These are phyloP conservation scores for Harmothoe impar DNA, from an alignment of 2,888 invertebrate species.

Conservation along the genomic window DNA sequence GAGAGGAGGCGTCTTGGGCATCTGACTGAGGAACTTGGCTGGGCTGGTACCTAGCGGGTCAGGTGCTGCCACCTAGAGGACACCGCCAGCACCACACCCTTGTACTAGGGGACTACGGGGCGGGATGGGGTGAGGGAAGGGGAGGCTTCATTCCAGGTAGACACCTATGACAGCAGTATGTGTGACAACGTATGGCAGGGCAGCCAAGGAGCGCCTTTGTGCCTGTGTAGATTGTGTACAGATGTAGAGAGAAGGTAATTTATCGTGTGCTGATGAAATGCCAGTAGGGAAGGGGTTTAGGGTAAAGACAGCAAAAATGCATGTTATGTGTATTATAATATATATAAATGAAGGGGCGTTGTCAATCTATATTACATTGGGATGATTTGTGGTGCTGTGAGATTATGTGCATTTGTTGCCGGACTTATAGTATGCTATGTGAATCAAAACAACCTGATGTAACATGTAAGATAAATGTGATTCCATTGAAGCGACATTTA, in stretches of 20 bases:
- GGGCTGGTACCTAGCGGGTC: background rate
- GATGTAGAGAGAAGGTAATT: slow-evolving; percentile 52
- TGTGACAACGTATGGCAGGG: background rate
- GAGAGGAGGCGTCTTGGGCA: too few species aligned
- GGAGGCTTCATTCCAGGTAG: slow-evolving; percentile 30
- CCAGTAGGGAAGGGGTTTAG: slow-evolving; percentile 47
- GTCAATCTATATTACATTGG: slow-evolving; percentile 41
- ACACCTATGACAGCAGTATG: background rate
- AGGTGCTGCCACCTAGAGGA: background rate
- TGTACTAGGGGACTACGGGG: background rate
- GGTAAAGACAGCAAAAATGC: slow-evolving; percentile 17
- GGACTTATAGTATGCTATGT: slow-evolving; percentile 55
- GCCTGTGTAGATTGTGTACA: slow-evolving; percentile 43
- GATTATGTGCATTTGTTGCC: slow-evolving; percentile 58
- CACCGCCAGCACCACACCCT: background rate
- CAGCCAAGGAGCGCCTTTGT: background rate
- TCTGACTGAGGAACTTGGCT: too few species aligned
- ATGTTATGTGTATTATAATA: background rate
- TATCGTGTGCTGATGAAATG: slow-evolving; percentile 48
- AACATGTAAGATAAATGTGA: slow-evolving; percentile 39
- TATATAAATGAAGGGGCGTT: slow-evolving; percentile 28
- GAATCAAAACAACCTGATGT: slow-evolving; percentile 45
- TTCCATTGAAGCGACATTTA: background rate
- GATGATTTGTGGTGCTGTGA: slow-evolving; percentile 58
- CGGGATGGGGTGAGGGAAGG: background rate